Base-by-base conservation (phyloP, 2,797 vertebrate species). In the Melanotaenia parkinsoni region DNA sequence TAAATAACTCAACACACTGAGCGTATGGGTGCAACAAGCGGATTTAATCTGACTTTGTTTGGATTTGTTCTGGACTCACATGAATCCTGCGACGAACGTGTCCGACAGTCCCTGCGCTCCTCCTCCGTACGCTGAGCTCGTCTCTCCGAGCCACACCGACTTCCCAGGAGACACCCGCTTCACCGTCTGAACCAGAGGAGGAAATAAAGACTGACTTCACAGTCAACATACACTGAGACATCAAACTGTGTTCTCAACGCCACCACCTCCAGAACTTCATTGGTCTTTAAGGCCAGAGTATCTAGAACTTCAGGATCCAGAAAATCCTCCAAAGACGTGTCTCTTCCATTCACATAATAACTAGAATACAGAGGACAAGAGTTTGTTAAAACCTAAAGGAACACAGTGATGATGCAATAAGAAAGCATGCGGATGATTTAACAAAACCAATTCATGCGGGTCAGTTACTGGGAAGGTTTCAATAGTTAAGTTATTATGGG, bases 91-190 rank as follows among this genome's bases (percentile, higher is more conserved):
- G 0, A 92, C 80, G 0, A 97, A 99, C 0, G 95, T 93, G 88
- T 99, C 94, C 0, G 98, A 99, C 70, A 99, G 86, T 24, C 92
- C 94, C 0, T 82, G 45, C 0, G 97, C 96, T 20, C 98, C 98
- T 1, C 97, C 97, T 2, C 97, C 97, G 0, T 95, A 99, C 0
- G 98, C 97, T 0, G 97, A 99, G 66, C 97, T 97, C 0, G 97
- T 99, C 91, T 99, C 98, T 70, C 98, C 98, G 0, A 99, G 88
- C 97, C 97, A 99, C 8, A 98, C 93, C 32, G 92, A 91, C 91
- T 96, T 98, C 53, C 88, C 70, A 0, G 96, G 96, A 56, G 94
- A 91, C 30, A 13, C 71, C 37, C 6, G 70, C 35, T 72, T 30
- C 8, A 94, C 86, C 5, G 33, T 82, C 95, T 95, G 81, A 24